These are phyloP conservation scores for Cybosia mesomella DNA, from an alignment of 2,888 invertebrate genomes.

Conservation along the genomic window DNA sequence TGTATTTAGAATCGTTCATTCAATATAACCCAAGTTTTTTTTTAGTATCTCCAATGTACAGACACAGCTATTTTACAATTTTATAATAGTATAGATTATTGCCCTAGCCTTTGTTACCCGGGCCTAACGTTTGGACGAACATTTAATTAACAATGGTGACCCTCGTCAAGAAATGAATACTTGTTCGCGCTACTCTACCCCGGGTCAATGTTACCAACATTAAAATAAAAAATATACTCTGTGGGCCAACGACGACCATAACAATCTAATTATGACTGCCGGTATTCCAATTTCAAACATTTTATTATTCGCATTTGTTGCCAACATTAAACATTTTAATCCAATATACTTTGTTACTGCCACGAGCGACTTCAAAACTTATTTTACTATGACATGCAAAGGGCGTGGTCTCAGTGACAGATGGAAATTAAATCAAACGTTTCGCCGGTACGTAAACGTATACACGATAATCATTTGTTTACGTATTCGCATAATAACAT, in stretches of 20 bases:
- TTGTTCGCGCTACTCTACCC: not conserved
- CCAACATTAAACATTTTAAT: not conserved
- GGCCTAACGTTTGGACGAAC: not conserved
- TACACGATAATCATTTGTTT: not conserved
- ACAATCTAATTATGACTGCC: not conserved
- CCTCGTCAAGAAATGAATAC: not conserved
- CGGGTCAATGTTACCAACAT: not conserved
- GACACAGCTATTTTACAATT: too few species aligned
- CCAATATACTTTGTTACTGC: not conserved
- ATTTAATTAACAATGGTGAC: not conserved
- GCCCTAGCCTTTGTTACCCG: not conserved
- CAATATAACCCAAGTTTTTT: too few species aligned
- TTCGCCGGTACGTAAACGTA: not conserved
- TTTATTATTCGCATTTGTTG: slow-evolving; percentile 6
- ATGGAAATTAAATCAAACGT: not conserved
- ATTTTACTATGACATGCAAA: slow-evolving; percentile 5
- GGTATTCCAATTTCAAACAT: not conserved
- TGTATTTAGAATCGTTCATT: too few species aligned
- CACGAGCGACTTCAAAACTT: not conserved
- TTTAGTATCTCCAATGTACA: too few species aligned
- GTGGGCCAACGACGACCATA: not conserved
- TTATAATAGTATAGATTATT: too few species aligned
- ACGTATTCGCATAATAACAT: too few species aligned
- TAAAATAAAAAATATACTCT: not conserved
- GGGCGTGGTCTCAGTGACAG: slow-evolving; percentile 8